Conservation (phyloP, 2,888 invertebrate genomes). For the Sabellastarte sp. region DNA sequence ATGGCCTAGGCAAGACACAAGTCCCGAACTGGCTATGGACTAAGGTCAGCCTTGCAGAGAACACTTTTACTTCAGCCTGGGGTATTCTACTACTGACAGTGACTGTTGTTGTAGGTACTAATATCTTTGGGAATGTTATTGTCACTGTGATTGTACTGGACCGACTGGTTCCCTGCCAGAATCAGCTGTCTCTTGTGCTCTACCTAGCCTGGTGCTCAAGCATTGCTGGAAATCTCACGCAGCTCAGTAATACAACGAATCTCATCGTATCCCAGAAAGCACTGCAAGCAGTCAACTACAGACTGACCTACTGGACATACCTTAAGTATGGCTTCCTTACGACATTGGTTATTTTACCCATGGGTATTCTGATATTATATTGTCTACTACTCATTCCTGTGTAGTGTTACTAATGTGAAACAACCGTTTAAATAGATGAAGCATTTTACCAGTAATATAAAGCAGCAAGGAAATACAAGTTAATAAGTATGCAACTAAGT, state of each 20-base stretch:
- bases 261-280: background rate
- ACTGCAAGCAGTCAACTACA: background rate
- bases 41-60: background rate
- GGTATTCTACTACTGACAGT: background rate
- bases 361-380: background rate
- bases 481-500: too few species aligned
- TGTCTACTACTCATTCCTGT: background rate
- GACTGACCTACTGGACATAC: background rate
- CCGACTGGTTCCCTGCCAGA: background rate
- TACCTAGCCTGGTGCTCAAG: background rate
- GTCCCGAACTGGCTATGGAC: background rate
- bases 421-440: too few species aligned
- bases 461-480: too few species aligned
- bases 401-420: too few species aligned
- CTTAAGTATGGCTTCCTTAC: background rate
- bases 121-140: background rate
- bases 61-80: background rate
- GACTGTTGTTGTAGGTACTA: background rate
- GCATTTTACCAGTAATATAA: too few species aligned
- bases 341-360: background rate
- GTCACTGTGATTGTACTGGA: background rate
- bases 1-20: conserved; percentile 19
- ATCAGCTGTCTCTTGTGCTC: background rate
- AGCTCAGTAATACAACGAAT: background rate
- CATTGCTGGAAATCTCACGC: background rate